Base-by-base conservation (phyloP, 2,888 invertebrate genomes). In the Drosophila pseudotakahashii region DNA sequence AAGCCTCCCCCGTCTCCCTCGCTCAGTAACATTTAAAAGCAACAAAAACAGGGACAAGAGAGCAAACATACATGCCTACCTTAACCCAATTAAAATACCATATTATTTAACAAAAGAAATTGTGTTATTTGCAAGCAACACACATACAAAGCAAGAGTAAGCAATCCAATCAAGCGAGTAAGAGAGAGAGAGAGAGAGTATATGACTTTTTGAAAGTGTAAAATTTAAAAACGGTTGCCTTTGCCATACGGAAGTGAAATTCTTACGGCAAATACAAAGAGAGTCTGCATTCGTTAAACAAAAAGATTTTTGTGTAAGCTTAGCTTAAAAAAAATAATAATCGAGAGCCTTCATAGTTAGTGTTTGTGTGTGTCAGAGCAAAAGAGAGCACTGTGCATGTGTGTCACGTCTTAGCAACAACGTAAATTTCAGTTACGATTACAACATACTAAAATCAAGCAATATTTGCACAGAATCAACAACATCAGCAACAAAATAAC, bases 71-170 rank as follows among this genome's bases (percentile, higher is more conserved):
- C 81, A 83, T 81, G 86, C 82, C 87, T 89, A 89, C 89, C 89
- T 89, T 90, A 89, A 90, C 90, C 89, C 85, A 90, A 89, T 90
- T 90, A 77, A 89, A 85, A 79, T 71, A 77, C 79, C 77, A 79
- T 86, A 88, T 90, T 89, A 85, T 89, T 90, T 89, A 89, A 89
- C 84, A 84, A 90, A 89, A 87, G 79, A 88, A 88, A 82, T 79
- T 81, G 79, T 84, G 85, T 79, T 88, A 86, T 86, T 83, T 77
- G 82, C 79, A 78, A 79, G 74, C 79, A 77, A 63, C 74, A 71
- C 76, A 76, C 50, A 62, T 48, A 52, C 34, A 50, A 30, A 57
- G 19, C 34, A 11, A 59, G 36, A 52, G 26, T 30, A 26, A 45
- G 23, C 44, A 9, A 41, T 4, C 41, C 37, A 37, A 11, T 34